Base-by-base conservation (phyloP, 2,888 invertebrate species). In the Nomada lathburiana region DNA sequence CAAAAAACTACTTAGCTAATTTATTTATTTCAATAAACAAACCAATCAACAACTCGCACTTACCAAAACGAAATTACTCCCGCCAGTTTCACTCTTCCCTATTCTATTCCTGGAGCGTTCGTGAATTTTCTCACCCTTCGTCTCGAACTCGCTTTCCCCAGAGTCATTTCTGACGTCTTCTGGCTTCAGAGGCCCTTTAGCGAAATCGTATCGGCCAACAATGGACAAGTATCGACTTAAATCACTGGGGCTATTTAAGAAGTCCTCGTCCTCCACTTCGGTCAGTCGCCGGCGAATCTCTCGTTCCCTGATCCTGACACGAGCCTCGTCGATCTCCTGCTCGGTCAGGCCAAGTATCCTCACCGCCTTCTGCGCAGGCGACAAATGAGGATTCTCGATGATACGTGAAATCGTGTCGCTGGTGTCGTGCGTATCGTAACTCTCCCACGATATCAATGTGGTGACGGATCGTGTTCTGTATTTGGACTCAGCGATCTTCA, bases 281-380 rank as follows among this genome's bases (percentile, higher is more conserved):
- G 76, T 72, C 20, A 72, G 16, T 16, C 16, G 59, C 13, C 1
- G 20, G 1, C 0, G 2, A 11, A n/a, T 2, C 0, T 11, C 47
- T 0, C 69, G 60, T 9, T 76, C 29, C 5, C n/a, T 64, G 4
- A 55, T 20, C 10, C 68, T 76, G 1, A 0, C 2, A 5, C 75
- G 71, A 2, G 87, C 87, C 0, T 81, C 72, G 5, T 20, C n/a
- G 2, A 91, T 29, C 7, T 92, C 88, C 9, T 88, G 83, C 0
- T 85, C 69, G 2, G 87, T 87, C n/a, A 91, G 7, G 0, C 88
- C 86, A 18, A 92, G 73, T 0, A 92, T 71, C 68, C 68, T 89
- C 88, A 89, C 88, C 0, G 89, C 80, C 52, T 90, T 92, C 67
- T 92, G 87, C 0, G 71, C 78, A 0, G 89, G 89, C 0, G 87